phyloP scores from a whole-genome alignment of 1,140 invertebrate species.

The Drosophila oshimai region DNA sequence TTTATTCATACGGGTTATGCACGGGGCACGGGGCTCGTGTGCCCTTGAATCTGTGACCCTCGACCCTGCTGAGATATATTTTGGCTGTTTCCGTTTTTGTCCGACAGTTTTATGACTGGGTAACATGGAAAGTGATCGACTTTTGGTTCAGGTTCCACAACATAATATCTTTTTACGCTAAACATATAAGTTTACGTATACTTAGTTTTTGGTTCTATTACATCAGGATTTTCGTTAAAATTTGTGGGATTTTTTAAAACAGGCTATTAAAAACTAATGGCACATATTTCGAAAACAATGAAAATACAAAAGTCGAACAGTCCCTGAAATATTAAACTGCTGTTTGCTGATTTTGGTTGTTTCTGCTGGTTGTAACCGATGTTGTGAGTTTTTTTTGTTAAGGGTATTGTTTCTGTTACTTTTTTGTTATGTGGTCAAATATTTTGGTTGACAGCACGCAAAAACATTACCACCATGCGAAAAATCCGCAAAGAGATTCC shows the following conservation, averaged over 20 bases:
- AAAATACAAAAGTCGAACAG: not conserved
- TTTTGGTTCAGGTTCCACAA: too few relatives aligned
- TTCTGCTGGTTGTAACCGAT: constrained; percentile 24
- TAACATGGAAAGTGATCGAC: not conserved
- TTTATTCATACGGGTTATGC: constrained; percentile 16
- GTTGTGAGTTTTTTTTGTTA: constrained; percentile 9
- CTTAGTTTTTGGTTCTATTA: too few relatives aligned
- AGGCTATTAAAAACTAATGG: too few relatives aligned
- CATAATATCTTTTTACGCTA: too few relatives aligned
- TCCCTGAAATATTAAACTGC: not conserved
- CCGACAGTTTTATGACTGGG: not conserved
- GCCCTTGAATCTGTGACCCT: constrained; percentile 41
- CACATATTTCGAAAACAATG: too few relatives aligned
- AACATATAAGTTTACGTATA: too few relatives aligned
- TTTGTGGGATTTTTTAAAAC: too few relatives aligned
- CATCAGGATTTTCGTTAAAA: too few relatives aligned
- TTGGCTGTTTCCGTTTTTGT: not conserved
- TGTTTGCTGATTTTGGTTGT: constrained; percentile 25
- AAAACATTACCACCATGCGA: constrained; percentile 14
- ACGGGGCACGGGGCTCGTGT: not conserved
- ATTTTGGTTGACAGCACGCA: constrained; percentile 45
- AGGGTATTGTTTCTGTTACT: constrained; percentile 21
- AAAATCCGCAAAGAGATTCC: constrained; percentile 36
- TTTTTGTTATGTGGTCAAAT: constrained; percentile 59
- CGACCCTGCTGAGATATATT: constrained; percentile 36